A percentile compares a stretch with the other conserved stretches of the same genome.
phyloP scores from a whole-genome alignment of 2,797 vertebrate genomes.

The Peromyscus aztecus region DNA sequence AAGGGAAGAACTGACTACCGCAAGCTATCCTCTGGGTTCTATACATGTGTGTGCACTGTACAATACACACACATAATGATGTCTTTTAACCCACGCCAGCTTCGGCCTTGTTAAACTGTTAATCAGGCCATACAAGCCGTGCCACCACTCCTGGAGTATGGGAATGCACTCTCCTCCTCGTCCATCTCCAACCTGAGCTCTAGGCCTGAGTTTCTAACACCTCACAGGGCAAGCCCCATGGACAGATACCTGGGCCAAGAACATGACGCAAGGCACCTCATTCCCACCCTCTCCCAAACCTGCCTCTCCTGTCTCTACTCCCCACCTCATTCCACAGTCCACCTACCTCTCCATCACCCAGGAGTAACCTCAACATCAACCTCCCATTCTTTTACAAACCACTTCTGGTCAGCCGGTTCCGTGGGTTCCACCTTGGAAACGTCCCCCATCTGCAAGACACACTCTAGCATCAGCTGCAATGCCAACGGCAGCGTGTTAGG shows the following conservation, averaged over 20 bases:
- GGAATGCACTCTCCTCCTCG: neutral
- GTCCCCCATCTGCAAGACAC: neutral
- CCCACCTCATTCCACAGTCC: neutral
- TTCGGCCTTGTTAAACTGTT: neutral
- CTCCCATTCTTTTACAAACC: slow-evolving; percentile 43
- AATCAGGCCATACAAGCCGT: neutral
- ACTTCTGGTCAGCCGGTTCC: neutral
- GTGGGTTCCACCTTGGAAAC: slow-evolving; percentile 20
- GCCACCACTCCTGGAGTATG: neutral
- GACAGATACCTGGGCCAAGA: neutral
- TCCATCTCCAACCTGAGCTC: neutral
- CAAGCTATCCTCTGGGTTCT: neutral
- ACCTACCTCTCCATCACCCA: neutral
- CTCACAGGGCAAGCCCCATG: neutral
- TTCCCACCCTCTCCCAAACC: slow-evolving; percentile 43
- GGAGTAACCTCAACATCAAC: neutral
- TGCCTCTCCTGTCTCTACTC: slow-evolving; percentile 61
- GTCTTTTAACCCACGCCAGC: neutral
- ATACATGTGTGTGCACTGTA: neutral
- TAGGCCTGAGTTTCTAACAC: neutral
- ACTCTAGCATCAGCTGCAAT: neutral
- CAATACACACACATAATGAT: neutral
- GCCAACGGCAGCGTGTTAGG: neutral
- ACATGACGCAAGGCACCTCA: neutral
- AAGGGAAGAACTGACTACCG: neutral